phyloP scores from a whole-genome alignment of 2,888 invertebrate genomes.

The Sinotaia quadrata region DNA sequence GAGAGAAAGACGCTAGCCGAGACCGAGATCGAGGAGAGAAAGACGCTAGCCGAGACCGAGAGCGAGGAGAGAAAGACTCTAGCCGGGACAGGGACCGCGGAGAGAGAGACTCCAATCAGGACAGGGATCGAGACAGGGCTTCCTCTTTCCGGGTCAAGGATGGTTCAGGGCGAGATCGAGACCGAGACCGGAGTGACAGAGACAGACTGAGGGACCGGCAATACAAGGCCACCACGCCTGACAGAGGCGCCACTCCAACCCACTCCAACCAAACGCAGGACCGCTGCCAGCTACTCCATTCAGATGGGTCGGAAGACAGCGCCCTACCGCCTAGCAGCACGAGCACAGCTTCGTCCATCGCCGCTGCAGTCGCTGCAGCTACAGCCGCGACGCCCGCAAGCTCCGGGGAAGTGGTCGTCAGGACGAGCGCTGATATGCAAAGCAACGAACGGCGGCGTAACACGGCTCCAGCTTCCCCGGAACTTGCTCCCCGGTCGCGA shows the following conservation, averaged over 20 bases:
- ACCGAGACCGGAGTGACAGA: conserved; percentile 9
- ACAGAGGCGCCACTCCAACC: neutral
- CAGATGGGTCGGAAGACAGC: conserved; percentile 25
- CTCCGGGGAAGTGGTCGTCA: neutral
- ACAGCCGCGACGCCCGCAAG: neutral
- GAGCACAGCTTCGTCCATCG: neutral
- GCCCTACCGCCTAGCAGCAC: conserved; percentile 12
- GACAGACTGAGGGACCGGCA: conserved; percentile 18
- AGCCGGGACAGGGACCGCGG: conserved; percentile 4
- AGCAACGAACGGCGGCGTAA: conserved; percentile 23
- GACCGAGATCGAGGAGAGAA: conserved; percentile 12
- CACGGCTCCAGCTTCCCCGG: conserved; percentile 18
- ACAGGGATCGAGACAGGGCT: conserved; percentile 7
- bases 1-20: neutral
- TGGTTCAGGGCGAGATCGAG: neutral
- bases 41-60: neutral
- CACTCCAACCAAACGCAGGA: conserved; percentile 19
- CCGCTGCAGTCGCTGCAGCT: conserved; percentile 3
- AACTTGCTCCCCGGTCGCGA: conserved; percentile 26
- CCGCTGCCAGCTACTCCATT: conserved; percentile 10
- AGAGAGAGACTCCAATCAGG: neutral
- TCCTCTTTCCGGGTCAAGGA: too few species aligned
- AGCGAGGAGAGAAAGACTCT: neutral
- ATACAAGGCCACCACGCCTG: neutral
- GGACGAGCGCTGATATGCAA: conserved; percentile 17